Conservation (phyloP, 1,140 invertebrate genomes). For the Listronotus oregonensis region DNA sequence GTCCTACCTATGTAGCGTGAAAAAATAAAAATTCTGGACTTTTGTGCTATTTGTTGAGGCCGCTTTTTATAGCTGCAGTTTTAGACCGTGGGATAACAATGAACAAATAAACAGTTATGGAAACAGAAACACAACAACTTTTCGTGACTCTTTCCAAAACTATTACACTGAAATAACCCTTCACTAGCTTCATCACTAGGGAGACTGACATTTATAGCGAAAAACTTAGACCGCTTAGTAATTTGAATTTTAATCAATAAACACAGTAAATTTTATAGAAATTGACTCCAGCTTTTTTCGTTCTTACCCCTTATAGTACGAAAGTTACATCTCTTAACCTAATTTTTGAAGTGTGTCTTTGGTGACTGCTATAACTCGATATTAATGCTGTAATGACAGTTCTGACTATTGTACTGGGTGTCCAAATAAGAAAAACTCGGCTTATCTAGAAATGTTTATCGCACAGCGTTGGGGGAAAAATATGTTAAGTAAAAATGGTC, state of each 20-base stretch:
- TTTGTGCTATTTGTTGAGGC: slow-evolving; percentile 2
- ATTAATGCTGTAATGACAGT: too few relatives aligned
- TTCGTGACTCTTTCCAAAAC: too few relatives aligned
- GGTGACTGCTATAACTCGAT: not conserved
- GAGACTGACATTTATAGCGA: not conserved
- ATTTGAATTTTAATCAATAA: not conserved
- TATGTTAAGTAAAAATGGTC: too few relatives aligned
- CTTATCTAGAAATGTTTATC: too few relatives aligned
- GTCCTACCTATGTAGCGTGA: too few relatives aligned
- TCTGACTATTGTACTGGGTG: too few relatives aligned
- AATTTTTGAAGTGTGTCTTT: not conserved
- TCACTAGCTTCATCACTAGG: not conserved
- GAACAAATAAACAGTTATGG: too few relatives aligned
- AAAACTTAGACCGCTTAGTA: not conserved
- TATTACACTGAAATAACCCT: too few relatives aligned
- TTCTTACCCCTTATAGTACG: not conserved
- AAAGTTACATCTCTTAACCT: slow-evolving; percentile 1
- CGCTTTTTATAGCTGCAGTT: not conserved
- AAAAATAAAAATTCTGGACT: not conserved
- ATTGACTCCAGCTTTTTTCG: not conserved
- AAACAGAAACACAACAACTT: too few relatives aligned
- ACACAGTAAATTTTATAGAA: not conserved
- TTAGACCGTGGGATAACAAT: too few relatives aligned
- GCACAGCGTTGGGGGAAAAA: too few relatives aligned
- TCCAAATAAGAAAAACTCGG: too few relatives aligned